phyloP scores from a whole-genome alignment of 1,140 invertebrate species.

The Philopotamus ludificatus region DNA sequence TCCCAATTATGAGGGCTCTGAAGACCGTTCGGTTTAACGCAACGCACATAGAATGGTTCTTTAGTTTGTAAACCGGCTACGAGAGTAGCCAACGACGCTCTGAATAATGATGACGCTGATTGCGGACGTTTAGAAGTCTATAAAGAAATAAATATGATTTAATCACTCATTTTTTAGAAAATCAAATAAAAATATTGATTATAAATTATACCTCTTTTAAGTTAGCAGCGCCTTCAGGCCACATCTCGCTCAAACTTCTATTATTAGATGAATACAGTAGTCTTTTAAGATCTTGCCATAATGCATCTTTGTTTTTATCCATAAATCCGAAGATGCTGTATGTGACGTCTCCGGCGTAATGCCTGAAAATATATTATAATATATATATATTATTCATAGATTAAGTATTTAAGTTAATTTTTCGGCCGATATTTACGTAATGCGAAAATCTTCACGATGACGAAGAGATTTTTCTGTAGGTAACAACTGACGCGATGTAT shows the following conservation, averaged over 20 bases:
- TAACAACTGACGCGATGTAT: constrained; percentile 80
- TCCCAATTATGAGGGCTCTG: constrained; percentile 84
- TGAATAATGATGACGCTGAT: constrained; percentile 91
- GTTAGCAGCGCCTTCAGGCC: constrained; percentile 90
- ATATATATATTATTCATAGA: constrained; percentile 5
- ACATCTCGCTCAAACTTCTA: constrained; percentile 79
- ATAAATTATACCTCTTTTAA: constrained; percentile 65
- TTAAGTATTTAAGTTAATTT: constrained; percentile 6
- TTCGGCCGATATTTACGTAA: too few relatives aligned
- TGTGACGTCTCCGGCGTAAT: constrained; percentile 95
- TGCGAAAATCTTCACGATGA: constrained; percentile 82
- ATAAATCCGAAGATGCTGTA: constrained; percentile 89
- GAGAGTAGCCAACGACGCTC: constrained; percentile 89
- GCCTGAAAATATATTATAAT: constrained; percentile 54
- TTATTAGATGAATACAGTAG: constrained; percentile 82
- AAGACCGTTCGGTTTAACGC: constrained; percentile 92
- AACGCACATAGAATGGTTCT: constrained; percentile 95
- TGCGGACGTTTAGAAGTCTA: constrained; percentile 90
- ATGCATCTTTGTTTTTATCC: constrained; percentile 93
- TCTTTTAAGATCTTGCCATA: constrained; percentile 95
- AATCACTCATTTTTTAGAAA: too few relatives aligned
- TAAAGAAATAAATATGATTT: constrained; percentile 37
- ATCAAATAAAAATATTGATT: neutral
- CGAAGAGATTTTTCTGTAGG: constrained; percentile 78
- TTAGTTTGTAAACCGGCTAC: constrained; percentile 87